Conservation (phyloP, 2,888 invertebrate species). For the Laothoe populi region DNA sequence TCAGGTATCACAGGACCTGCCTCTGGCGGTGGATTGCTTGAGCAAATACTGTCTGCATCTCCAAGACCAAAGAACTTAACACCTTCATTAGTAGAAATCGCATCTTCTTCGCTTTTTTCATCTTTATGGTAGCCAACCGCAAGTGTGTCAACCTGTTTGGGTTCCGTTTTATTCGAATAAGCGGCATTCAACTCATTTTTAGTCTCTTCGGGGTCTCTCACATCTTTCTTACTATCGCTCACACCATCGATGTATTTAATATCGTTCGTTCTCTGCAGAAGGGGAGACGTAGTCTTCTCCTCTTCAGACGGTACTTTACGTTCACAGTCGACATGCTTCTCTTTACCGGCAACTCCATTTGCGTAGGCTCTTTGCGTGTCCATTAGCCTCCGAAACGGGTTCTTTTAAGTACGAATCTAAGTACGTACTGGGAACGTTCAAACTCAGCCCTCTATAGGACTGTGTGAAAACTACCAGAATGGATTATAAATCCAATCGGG, state of each 20-base stretch:
- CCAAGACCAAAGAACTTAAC: conserved; percentile 82
- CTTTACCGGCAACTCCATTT: conserved; percentile 80
- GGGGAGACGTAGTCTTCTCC: conserved; percentile 78
- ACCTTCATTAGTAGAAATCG: conserved; percentile 75
- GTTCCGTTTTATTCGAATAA: conserved; percentile 71
- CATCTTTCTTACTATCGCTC: conserved; percentile 58
- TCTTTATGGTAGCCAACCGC: conserved; percentile 61
- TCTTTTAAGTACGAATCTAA: conserved; percentile 61
- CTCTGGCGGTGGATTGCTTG: conserved; percentile 61
- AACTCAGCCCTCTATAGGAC: conserved; percentile 60
- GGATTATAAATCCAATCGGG: conserved; percentile 61
- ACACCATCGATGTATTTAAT: conserved; percentile 69
- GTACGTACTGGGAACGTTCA: conserved; percentile 57
- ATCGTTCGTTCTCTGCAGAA: conserved; percentile 63
- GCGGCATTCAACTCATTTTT: conserved; percentile 70
- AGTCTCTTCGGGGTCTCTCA: conserved; percentile 53
- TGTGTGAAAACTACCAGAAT: conserved; percentile 61
- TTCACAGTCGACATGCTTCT: conserved; percentile 68
- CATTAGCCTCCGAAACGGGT: conserved; percentile 69
- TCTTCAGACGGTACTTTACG: conserved; percentile 77
- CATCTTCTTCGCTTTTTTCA: conserved; percentile 70
- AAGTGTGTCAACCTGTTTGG: conserved; percentile 56
- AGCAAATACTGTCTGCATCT: conserved; percentile 79
- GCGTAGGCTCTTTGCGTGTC: conserved; percentile 71
- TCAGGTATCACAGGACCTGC: conserved; percentile 88